Conservation (phyloP, 2,888 invertebrate species). For the Nymphalis urticae region DNA sequence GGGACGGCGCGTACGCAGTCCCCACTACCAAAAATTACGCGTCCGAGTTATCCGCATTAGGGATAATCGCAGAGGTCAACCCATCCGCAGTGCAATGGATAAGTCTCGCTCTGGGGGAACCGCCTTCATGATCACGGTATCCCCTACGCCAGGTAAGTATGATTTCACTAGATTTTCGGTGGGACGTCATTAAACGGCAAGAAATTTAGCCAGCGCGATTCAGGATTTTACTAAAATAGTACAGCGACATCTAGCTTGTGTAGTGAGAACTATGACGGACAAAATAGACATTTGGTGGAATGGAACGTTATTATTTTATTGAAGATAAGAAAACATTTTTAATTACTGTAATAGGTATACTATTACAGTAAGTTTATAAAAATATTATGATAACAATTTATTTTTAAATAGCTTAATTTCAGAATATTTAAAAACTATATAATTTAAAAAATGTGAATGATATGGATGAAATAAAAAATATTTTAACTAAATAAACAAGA, state of each 20-base stretch:
- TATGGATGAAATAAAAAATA: too few relatives aligned
- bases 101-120: slow-evolving; percentile 49
- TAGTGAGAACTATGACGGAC: neutral
- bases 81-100: slow-evolving; percentile 46
- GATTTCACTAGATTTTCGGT: slow-evolving; percentile 11
- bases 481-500: too few relatives aligned
- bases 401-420: too few relatives aligned
- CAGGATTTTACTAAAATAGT: neutral
- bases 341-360: too few relatives aligned
- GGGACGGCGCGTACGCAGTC: slow-evolving; percentile 43
- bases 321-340: too few relatives aligned
- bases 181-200: slow-evolving; percentile 24
- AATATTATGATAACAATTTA: too few relatives aligned
- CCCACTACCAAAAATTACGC: slow-evolving; percentile 48
- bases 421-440: too few relatives aligned
- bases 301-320: neutral
- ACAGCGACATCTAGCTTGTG: slow-evolving; percentile 20
- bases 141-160: slow-evolving; percentile 48
- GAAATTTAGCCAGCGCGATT: slow-evolving; percentile 27
- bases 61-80: slow-evolving; percentile 49
- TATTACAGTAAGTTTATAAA: too few relatives aligned
- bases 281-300: neutral
- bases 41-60: slow-evolving; percentile 49
- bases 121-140: slow-evolving; percentile 47
- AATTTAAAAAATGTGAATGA: too few relatives aligned